A percentile compares a stretch with the other conserved stretches of the same genome.
Conservation (phyloP, 2,888 invertebrate genomes). For the Stenodema calcarata region DNA sequence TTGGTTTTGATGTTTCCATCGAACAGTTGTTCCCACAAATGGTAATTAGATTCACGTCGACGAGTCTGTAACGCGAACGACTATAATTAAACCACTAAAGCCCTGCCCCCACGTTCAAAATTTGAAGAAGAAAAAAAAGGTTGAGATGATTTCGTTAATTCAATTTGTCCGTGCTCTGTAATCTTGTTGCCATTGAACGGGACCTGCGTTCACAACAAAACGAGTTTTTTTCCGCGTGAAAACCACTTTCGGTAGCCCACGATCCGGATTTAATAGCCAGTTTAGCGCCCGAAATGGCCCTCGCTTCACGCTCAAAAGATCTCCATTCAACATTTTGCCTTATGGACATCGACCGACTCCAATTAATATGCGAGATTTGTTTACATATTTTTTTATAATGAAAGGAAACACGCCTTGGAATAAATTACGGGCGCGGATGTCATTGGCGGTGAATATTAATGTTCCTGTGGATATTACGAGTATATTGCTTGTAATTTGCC, state of each 20-base stretch:
- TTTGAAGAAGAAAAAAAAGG: not conserved
- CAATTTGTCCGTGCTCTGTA: not conserved
- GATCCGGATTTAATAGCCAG: not conserved
- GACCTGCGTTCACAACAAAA: not conserved
- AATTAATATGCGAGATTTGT: not conserved
- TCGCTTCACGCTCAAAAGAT: not conserved
- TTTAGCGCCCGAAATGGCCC: not conserved
- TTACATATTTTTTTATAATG: not conserved
- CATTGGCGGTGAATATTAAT: not conserved
- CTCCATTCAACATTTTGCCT: not conserved
- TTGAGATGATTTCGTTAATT: not conserved
- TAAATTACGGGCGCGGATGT: not conserved
- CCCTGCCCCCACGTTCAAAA: not conserved
- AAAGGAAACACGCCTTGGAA: not conserved
- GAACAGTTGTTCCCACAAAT: too few species aligned
- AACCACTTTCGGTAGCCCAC: slow-evolving; percentile 1
- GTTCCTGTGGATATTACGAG: not conserved
- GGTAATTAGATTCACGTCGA: not conserved
- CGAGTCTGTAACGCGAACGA: not conserved
- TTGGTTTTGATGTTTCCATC: too few species aligned
- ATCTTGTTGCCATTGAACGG: not conserved
- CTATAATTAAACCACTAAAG: not conserved
- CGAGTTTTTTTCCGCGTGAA: not conserved
- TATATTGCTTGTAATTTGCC: not conserved
- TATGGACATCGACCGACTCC: not conserved